A percentile compares a stretch with the other conserved stretches of the same genome.
These are phyloP conservation scores for Hydrolagus affinis DNA, from an alignment of 2,113 vertebrate species.

Conservation along the genomic window DNA sequence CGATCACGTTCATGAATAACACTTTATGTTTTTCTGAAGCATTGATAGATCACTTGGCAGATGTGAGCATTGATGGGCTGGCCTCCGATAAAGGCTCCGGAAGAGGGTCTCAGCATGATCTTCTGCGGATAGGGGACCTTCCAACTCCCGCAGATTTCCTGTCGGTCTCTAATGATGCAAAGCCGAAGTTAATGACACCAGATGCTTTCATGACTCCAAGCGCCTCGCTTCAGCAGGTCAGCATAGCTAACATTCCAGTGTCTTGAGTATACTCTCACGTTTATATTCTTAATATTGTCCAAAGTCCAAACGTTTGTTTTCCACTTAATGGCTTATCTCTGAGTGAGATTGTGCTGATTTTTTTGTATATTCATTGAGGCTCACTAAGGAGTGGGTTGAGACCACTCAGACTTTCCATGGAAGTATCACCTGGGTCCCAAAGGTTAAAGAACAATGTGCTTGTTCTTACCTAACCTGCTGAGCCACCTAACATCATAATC, in stretches of 20 bases:
- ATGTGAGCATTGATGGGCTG: conserved; percentile 59
- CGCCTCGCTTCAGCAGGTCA: conserved; percentile 71
- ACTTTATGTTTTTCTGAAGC: conserved; percentile 45
- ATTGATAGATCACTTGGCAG: conserved; percentile 73
- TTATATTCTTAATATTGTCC: not conserved
- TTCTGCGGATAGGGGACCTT: conserved; percentile 72
- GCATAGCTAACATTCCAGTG: not conserved
- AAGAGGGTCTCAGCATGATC: conserved; percentile 72
- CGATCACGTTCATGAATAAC: not conserved
- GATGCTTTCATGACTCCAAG: conserved; percentile 96
- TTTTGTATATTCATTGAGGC: not conserved
- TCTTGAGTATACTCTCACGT: not conserved
- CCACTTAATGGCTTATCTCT: not conserved
- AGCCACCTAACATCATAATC: no score
- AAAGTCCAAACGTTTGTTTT: not conserved
- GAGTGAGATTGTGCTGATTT: not conserved
- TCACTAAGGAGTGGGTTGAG: not conserved
- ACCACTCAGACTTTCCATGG: not conserved
- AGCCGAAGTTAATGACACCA: conserved; percentile 92
- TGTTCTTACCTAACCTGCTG: not conserved
- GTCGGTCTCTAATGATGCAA: conserved; percentile 59
- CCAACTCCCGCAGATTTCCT: conserved; percentile 81
- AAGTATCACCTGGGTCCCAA: not conserved
- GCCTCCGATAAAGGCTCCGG: conserved; percentile 70
- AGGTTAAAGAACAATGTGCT: not conserved